phyloP scores from a whole-genome alignment of 2,888 invertebrate genomes.

The Aricia artaxerxes region DNA sequence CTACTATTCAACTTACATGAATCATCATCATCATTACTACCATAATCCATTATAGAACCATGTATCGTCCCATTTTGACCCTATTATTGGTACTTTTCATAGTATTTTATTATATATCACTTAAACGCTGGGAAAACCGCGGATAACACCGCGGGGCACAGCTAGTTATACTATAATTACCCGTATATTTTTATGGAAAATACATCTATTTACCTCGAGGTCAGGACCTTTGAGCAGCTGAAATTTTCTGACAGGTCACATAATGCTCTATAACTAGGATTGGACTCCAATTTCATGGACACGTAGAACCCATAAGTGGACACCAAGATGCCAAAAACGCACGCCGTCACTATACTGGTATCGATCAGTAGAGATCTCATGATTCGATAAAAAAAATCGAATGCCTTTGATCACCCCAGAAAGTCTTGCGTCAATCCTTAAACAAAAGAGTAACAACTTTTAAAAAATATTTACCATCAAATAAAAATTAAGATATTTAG shows the following conservation, averaged over 20 bases:
- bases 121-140: too few species aligned
- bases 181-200: too few species aligned
- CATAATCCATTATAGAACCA: too few species aligned
- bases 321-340: constrained; percentile 20
- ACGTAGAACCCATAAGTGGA: constrained; percentile 26
- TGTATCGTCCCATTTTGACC: too few species aligned
- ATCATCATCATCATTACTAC: too few species aligned
- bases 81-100: too few species aligned
- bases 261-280: constrained; percentile 7
- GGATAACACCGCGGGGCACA: too few species aligned
- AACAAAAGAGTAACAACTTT: not conserved
- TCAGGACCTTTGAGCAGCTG: constrained; percentile 26
- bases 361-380: not conserved
- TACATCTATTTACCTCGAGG: not conserved
- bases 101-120: too few species aligned
- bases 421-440: not conserved
- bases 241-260: constrained; percentile 25
- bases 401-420: not conserved
- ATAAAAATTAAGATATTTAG: too few species aligned
- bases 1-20: too few species aligned
- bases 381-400: not conserved
- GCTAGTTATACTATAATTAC: too few species aligned
- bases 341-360: not conserved
- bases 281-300: not conserved
- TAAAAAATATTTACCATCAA: too few species aligned